These are phyloP conservation scores for Zeus faber DNA, from an alignment of 2,113 vertebrate genomes.

Conservation along the genomic window DNA sequence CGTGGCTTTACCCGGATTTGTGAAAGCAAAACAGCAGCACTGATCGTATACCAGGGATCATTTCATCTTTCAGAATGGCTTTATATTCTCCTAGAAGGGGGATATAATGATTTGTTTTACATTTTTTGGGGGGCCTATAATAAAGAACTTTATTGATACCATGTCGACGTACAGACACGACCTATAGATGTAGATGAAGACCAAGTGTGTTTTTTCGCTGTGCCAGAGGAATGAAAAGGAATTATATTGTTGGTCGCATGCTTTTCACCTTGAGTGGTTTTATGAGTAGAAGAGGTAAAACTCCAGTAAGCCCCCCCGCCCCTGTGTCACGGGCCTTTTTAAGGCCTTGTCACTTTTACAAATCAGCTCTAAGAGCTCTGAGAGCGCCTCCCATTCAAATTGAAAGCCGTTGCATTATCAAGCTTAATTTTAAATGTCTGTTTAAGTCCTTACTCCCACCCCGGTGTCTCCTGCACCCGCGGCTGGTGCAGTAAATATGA, in stretches of 20 bases:
- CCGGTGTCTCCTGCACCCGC: conserved; percentile 40
- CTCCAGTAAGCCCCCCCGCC: conserved; percentile 63
- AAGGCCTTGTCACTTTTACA: conserved; percentile 76
- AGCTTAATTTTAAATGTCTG: conserved; percentile 80
- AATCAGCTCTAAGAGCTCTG: conserved; percentile 68
- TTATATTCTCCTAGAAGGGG: too few species aligned
- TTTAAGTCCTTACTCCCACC: conserved; percentile 65
- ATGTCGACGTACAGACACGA: conserved; percentile 48
- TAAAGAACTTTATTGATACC: conserved; percentile 69
- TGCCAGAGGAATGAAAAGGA: too few species aligned
- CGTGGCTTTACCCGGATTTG: too few species aligned
- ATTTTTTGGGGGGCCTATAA: too few species aligned
- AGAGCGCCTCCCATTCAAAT: conserved; percentile 73
- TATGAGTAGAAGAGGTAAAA: conserved; percentile 60
- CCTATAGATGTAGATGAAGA: conserved; percentile 49
- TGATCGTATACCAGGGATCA: too few species aligned
- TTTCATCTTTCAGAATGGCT: too few species aligned
- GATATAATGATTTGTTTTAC: too few species aligned
- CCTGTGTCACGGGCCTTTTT: conserved; percentile 67
- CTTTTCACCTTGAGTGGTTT: conserved; percentile 76
- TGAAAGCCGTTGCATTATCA: conserved; percentile 79
- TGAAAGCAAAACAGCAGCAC: too few species aligned
- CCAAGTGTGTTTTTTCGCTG: too few species aligned
- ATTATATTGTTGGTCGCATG: conserved; percentile 69
- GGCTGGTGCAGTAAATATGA: conserved; percentile 70